Percentiles rank a stretch among this genome's conserved stretches.
phyloP scores from a whole-genome alignment of 2,797 vertebrate species.

The Poeciliopsis paucimaculata region DNA sequence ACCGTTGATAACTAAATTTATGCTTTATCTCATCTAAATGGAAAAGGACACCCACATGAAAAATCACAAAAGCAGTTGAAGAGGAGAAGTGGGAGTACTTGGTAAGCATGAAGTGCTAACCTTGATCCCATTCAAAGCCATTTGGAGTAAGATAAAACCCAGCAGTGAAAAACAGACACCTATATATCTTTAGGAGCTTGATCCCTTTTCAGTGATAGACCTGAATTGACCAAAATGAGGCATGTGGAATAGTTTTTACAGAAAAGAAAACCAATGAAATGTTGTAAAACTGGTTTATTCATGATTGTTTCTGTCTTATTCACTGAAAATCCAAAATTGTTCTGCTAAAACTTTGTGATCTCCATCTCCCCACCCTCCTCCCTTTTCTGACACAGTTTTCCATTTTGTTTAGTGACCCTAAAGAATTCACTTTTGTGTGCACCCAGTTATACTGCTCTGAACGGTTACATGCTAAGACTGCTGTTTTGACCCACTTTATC shows the following conservation, averaged over 20 bases:
- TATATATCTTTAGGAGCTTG: not conserved
- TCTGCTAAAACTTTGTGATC: not conserved
- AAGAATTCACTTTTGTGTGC: not conserved
- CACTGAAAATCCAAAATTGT: not conserved
- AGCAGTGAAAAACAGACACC: not conserved
- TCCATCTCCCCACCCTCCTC: not conserved
- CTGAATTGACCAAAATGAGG: not conserved
- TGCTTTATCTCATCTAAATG: not conserved
- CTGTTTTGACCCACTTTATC: not conserved
- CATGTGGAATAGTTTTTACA: not conserved
- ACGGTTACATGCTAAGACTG: not conserved
- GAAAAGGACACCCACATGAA: constrained; percentile 5
- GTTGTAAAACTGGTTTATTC: not conserved
- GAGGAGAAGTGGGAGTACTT: constrained; percentile 3
- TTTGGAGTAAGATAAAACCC: not conserved
- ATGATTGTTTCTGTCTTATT: not conserved
- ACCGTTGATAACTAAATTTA: not conserved
- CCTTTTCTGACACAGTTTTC: not conserved
- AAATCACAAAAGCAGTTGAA: not conserved
- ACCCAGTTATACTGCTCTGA: not conserved
- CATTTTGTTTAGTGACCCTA: not conserved
- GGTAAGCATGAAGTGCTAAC: not conserved
- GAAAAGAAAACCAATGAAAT: not conserved
- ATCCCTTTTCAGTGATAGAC: not conserved
- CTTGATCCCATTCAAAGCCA: constrained; percentile 6